phyloP scores from a whole-genome alignment of 2,888 invertebrate species.

The Hypsopygia costalis region DNA sequence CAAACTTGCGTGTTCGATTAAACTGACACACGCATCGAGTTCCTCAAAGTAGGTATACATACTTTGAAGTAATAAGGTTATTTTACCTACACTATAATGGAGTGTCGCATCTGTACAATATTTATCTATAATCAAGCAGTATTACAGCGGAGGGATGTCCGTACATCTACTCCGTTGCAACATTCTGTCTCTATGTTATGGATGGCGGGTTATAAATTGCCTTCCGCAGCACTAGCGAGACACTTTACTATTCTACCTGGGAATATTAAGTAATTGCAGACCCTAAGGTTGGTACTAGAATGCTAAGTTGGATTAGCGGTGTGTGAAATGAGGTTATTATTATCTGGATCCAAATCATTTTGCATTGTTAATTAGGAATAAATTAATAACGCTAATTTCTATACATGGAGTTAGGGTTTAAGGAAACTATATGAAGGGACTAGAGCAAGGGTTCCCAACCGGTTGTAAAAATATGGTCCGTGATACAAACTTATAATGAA shows the following conservation, averaged over 20 bases:
- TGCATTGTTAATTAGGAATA: neutral
- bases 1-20: no score
- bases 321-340: neutral
- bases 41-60: no score
- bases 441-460: no score
- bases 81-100: neutral
- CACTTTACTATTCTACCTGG: neutral
- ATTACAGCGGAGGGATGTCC: neutral
- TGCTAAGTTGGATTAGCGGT: constrained; percentile 1
- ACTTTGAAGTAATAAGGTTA: no score
- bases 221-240: constrained; percentile 1
- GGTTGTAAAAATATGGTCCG: no score
- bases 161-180: constrained; percentile 18
- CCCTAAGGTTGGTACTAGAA: neutral
- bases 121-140: neutral
- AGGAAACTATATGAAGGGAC: no score
- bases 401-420: no score
- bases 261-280: neutral
- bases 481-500: no score
- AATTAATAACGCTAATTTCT: no score
- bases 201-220: constrained; percentile 21
- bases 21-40: no score
- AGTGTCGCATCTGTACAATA: neutral
- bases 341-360: neutral
- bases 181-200: constrained; percentile 17